A percentile compares a stretch with the other conserved stretches of the same genome.
phyloP scores from a whole-genome alignment of 2,797 vertebrate species.

The Phaenicophaeus curvirostris region DNA sequence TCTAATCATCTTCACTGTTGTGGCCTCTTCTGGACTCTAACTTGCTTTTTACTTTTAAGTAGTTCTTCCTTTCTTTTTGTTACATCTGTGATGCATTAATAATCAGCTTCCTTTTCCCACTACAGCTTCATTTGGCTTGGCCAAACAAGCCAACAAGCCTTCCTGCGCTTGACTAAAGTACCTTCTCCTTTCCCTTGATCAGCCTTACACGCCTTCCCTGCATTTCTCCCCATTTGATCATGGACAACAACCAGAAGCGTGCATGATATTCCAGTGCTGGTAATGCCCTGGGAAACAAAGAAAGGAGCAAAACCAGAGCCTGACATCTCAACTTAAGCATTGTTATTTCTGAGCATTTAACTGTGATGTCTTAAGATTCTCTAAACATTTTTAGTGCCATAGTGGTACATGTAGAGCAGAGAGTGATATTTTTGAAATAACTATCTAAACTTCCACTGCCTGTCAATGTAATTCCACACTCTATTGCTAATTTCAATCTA shows the following conservation, averaged over 20 bases:
- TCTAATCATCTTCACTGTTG: no score
- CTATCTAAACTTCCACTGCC: conserved; percentile 27
- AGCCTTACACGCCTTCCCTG: not conserved
- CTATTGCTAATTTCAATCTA: conserved; percentile 54
- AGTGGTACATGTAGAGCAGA: not conserved
- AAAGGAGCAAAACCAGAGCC: not conserved
- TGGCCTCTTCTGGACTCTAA: no score
- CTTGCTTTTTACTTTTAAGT: not conserved
- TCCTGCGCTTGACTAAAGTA: not conserved
- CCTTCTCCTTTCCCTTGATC: not conserved
- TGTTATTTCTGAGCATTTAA: conserved; percentile 10
- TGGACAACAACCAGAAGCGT: not conserved
- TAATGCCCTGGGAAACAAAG: not conserved
- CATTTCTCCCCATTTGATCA: not conserved
- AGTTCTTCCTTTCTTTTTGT: not conserved
- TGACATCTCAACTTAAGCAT: not conserved
- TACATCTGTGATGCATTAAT: not conserved
- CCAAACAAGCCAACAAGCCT: not conserved
- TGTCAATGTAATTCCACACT: conserved; percentile 51
- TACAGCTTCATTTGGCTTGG: not conserved
- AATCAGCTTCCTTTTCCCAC: not conserved
- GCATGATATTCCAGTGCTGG: not conserved
- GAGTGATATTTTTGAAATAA: conserved; percentile 33
- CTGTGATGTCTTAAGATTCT: not conserved
- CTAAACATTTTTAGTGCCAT: conserved; percentile 22